These are phyloP conservation scores for Crematogaster levior DNA, from an alignment of 2,888 invertebrate species.

Conservation along the genomic window DNA sequence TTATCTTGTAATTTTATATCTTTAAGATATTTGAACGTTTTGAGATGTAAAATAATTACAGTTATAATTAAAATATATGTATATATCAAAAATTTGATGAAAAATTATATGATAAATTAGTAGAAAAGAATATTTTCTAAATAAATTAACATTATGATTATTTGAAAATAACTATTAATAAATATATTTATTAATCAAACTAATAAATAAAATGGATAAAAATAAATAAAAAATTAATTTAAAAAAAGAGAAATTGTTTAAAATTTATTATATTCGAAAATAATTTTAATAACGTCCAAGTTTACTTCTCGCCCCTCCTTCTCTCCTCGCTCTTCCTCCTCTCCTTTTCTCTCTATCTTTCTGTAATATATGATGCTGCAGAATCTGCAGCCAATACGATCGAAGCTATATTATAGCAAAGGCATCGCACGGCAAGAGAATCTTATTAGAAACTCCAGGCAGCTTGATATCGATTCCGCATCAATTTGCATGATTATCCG, in stretches of 20 bases:
- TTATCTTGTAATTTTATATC: background rate
- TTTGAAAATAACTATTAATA: background rate
- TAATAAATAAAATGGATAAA: too few species aligned
- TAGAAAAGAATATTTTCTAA: background rate
- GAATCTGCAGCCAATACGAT: conserved; percentile 20
- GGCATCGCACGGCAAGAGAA: conserved; percentile 64
- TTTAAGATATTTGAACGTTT: background rate
- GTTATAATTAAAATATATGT: background rate
- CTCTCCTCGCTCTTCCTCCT: background rate
- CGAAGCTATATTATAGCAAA: conserved; percentile 13
- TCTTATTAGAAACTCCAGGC: conserved; percentile 81
- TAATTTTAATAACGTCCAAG: background rate
- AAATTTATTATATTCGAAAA: background rate
- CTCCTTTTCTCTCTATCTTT: background rate
- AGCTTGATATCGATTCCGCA: conserved; percentile 81
- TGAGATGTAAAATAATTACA: background rate
- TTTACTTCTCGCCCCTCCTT: background rate
- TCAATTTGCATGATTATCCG: conserved; percentile 78
- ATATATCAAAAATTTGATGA: background rate
- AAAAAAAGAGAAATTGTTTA: background rate
- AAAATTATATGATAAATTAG: background rate
- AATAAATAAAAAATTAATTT: too few species aligned
- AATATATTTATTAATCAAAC: too few species aligned
- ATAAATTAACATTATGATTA: background rate
- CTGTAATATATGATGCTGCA: background rate